Evolutionary conservation across 2,888 invertebrate species (phyloP).

Genomic region (Melikaiella ostensackeni): DNA sequence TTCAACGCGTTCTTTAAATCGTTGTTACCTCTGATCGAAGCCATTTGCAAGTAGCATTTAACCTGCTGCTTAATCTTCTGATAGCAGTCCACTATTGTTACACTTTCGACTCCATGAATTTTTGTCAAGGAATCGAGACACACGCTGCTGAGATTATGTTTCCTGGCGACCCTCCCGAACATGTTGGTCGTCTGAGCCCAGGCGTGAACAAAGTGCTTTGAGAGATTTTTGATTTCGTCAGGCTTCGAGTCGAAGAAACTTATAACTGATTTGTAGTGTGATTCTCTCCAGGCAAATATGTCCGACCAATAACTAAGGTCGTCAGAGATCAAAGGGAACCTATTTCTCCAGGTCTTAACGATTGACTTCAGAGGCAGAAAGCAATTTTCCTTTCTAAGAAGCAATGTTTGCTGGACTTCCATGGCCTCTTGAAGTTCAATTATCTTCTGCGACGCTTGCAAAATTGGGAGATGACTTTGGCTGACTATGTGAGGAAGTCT

Average conservation of each 20-base stretch:
- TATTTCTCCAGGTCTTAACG: slow-evolving; percentile 99
- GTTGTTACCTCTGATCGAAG: slow-evolving; percentile 87
- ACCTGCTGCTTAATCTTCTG: slow-evolving; percentile 98
- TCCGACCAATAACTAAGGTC: slow-evolving; percentile 99
- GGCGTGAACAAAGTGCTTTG: slow-evolving; percentile 89
- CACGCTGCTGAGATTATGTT: slow-evolving; percentile 94
- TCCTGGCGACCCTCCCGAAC: slow-evolving; percentile 97
- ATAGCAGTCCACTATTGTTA: slow-evolving; percentile 98
- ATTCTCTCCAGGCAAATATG: slow-evolving; percentile 98
- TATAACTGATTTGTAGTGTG: slow-evolving; percentile 85
- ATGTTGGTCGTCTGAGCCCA: slow-evolving; percentile 96
- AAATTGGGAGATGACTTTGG: slow-evolving; percentile 93
- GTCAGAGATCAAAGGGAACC: slow-evolving; percentile 96
- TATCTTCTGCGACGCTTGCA: slow-evolving; percentile 97
- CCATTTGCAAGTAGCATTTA: slow-evolving; percentile 96
- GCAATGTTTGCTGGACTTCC: slow-evolving; percentile 87
- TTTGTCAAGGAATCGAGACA: slow-evolving; percentile 94
- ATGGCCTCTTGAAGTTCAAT: slow-evolving; percentile 94
- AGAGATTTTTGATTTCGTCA: background rate
- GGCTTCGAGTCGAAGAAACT: background rate
- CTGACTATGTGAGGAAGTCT: slow-evolving; percentile 95
- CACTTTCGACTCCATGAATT: slow-evolving; percentile 96
- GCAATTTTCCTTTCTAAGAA: slow-evolving; percentile 83
- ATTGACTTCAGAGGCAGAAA: slow-evolving; percentile 97
- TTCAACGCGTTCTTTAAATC: slow-evolving; percentile 87